Evolutionary conservation across 2,888 invertebrate species (phyloP).

Genomic region (Cosmia trapezina): DNA sequence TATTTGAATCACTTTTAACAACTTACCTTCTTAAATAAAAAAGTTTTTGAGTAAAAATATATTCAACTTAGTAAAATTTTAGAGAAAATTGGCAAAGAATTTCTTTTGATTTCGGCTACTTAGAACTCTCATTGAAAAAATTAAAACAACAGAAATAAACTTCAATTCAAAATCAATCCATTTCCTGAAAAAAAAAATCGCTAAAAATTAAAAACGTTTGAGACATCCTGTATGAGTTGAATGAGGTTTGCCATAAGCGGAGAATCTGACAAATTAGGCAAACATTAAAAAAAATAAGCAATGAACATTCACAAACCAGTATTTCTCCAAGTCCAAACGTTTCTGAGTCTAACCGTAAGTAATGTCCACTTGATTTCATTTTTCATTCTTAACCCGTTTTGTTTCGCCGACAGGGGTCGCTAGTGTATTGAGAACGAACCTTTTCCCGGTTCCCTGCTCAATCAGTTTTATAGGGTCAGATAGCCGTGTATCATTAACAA

Average conservation of each 20-base stretch:
- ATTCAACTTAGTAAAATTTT: too few relatives aligned
- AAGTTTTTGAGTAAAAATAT: too few relatives aligned
- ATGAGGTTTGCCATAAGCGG: background rate
- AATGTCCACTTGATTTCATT: conserved; percentile 89
- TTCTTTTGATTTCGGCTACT: too few relatives aligned
- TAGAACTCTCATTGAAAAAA: too few relatives aligned
- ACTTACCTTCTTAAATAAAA: too few relatives aligned
- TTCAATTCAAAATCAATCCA: too few relatives aligned
- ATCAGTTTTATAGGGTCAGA: conserved; percentile 78
- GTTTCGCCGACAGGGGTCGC: conserved; percentile 86
- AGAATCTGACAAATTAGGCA: too few relatives aligned
- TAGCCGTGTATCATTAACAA: conserved; percentile 80
- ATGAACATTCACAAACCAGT: background rate
- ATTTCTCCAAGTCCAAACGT: conserved; percentile 66
- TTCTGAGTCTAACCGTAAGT: conserved; percentile 56
- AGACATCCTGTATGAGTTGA: background rate
- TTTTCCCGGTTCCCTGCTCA: conserved; percentile 80
- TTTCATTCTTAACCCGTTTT: conserved; percentile 88
- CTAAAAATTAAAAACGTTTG: too few relatives aligned
- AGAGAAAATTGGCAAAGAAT: too few relatives aligned
- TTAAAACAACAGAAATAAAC: too few relatives aligned
- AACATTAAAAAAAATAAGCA: background rate
- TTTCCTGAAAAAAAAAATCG: too few relatives aligned
- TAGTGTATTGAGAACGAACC: conserved; percentile 82
- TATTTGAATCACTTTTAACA: too few relatives aligned